phyloP scores from a whole-genome alignment of 2,113 vertebrate species.

The Sorex fumeus region DNA sequence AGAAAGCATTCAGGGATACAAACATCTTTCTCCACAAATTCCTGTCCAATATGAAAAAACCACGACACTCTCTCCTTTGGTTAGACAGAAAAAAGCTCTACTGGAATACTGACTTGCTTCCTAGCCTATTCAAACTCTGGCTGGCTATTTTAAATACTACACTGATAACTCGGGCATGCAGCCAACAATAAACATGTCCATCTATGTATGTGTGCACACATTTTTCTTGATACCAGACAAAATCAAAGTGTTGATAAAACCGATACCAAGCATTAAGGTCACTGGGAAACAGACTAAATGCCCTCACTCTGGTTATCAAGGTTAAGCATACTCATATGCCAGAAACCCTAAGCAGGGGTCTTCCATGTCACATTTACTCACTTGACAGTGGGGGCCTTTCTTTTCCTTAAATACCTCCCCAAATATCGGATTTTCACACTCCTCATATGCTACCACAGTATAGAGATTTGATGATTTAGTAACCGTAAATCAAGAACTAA shows the following conservation, averaged over 20 bases:
- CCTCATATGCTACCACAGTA: constrained; percentile 17
- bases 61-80: background rate
- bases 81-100: background rate
- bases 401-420: background rate
- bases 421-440: constrained; percentile 29
- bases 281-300: background rate
- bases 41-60: background rate
- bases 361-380: background rate
- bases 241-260: constrained; percentile 18
- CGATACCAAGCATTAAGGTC: constrained; percentile 19
- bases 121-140: background rate
- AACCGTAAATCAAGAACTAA: constrained; percentile 8
- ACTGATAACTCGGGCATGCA: background rate
- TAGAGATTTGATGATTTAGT: constrained; percentile 13
- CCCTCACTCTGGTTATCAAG: background rate
- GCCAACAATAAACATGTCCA: constrained; percentile 23
- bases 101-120: background rate
- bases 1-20: background rate
- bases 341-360: constrained; percentile 31
- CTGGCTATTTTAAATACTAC: constrained; percentile 30
- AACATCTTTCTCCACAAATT: constrained; percentile 27
- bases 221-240: constrained; percentile 36
- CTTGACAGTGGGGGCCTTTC: background rate
- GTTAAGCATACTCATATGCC: background rate
- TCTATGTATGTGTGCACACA: background rate